Evolutionary conservation across 2,888 invertebrate species (phyloP).

Genomic region (Campaea margaritaria): DNA sequence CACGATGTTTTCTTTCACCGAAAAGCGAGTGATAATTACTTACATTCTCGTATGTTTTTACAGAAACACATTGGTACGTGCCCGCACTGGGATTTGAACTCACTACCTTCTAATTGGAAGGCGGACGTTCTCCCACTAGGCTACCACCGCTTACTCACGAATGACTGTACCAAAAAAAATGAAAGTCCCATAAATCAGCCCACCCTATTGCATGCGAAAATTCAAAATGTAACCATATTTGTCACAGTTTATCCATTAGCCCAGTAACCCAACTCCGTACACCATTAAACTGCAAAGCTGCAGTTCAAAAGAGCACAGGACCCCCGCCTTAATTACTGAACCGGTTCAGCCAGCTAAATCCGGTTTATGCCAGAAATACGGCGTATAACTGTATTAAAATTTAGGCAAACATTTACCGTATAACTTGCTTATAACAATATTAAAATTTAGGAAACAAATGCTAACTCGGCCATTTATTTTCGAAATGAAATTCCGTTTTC

Average conservation of each 20-base stretch:
- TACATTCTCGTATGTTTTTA: too few species aligned
- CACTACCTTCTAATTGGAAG: too few species aligned
- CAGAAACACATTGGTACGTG: too few species aligned
- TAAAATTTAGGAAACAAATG: constrained; percentile 41
- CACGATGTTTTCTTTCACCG: too few species aligned
- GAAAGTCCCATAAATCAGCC: too few species aligned
- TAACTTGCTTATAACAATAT: constrained; percentile 35
- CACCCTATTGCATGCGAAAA: not conserved
- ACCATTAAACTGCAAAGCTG: constrained; percentile 35
- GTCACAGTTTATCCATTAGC: constrained; percentile 24
- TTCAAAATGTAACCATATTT: constrained; percentile 7
- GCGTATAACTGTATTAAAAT: constrained; percentile 19
- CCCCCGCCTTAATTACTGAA: constrained; percentile 18
- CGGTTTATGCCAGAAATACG: constrained; percentile 24
- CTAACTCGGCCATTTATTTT: constrained; percentile 30
- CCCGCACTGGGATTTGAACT: too few species aligned
- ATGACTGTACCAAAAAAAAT: too few species aligned
- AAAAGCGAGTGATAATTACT: too few species aligned
- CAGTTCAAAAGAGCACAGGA: constrained; percentile 26
- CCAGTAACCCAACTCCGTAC: constrained; percentile 32
- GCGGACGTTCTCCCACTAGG: too few species aligned
- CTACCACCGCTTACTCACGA: too few species aligned
- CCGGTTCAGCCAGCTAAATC: constrained; percentile 18
- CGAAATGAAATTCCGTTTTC: constrained; percentile 36
- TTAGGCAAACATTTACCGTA: constrained; percentile 25